Evolutionary conservation across 2,888 invertebrate genomes (phyloP), one percentile per base, ranked within the genome.

Genomic region (Tenthredo amoena): DNA sequence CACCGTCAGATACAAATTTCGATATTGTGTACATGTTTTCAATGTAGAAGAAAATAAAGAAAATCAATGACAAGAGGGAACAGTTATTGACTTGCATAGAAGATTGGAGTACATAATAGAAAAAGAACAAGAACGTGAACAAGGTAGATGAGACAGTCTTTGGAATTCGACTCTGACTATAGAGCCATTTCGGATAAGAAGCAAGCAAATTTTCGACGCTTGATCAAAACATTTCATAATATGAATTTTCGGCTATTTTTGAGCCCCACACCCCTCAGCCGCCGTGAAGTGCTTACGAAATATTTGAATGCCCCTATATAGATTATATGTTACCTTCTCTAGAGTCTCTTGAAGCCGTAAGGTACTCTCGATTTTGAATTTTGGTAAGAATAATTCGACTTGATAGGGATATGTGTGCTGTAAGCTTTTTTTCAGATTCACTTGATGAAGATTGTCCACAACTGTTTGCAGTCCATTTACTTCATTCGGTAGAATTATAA

Each of bases 281-380:
- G 7, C 71, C 1, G 18, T 10, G 18, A 37, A 15, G 1, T 71
- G 15, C 37, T 37, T 12, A 34, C 15, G 5, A 18, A 18, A 18
- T n/a, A 37, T 71, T 71, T 9, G 31, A 34, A 37, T 31, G n/a
- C 12, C 7, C 18, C 31, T 21, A 2, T 40, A 18, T 40, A 72
- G 40, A n/a, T 72, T 40, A 15, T 26, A 77, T 55, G 90, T 93
- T 94, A 98, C 97, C 94, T 96, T 95, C n/a, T 94, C 92, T 76
- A 98, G 93, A n/a, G 95, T 90, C 0, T 94, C 93, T 15, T 94
- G 94, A 68, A 98, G 94, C 87, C 97, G 94, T n/a, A 97, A 95
- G 86, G 95, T 95, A 12, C 95, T 95, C 93, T 98, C 97, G 77
- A 98, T 95, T 92, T 96, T 97, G 93, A 98, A 98, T 92, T 96